Evolutionary conservation across 2,113 vertebrate species (phyloP).

Genomic region (Tychaedon coryphoeus): DNA sequence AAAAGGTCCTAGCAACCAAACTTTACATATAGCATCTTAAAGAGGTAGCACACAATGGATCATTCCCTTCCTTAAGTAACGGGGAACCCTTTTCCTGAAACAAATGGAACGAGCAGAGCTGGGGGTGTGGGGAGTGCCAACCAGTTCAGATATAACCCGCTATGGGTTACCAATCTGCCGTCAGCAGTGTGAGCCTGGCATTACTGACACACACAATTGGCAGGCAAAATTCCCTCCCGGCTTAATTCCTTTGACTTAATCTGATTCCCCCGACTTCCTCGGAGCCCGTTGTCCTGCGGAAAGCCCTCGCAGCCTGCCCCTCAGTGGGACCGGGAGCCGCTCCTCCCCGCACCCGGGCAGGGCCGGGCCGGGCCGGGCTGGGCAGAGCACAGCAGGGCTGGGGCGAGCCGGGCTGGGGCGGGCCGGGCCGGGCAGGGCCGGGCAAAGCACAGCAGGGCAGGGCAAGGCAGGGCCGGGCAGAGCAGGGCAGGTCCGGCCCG

Average conservation of each 20-base stretch:
- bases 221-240: not conserved
- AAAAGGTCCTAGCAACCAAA: not conserved
- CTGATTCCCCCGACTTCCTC: not conserved
- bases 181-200: not conserved
- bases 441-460: no score
- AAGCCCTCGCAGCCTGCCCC: not conserved
- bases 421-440: not conserved
- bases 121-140: not conserved
- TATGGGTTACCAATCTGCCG: not conserved
- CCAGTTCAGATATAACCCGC: not conserved
- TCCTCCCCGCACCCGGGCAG: accelerated
- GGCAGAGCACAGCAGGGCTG: not conserved
- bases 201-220: not conserved
- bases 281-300: not conserved
- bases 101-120: not conserved
- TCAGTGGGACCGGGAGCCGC: no score
- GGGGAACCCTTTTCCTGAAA: not conserved
- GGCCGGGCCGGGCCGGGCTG: not conserved
- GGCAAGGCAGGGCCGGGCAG: not conserved
- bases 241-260: not conserved
- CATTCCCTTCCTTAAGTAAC: not conserved
- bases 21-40: constrained; percentile 8
- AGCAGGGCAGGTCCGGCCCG: no score
- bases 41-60: not conserved
- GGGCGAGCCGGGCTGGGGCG: no score